Conservation (phyloP, 2,797 vertebrate species). For the Heliangelus exortis region DNA sequence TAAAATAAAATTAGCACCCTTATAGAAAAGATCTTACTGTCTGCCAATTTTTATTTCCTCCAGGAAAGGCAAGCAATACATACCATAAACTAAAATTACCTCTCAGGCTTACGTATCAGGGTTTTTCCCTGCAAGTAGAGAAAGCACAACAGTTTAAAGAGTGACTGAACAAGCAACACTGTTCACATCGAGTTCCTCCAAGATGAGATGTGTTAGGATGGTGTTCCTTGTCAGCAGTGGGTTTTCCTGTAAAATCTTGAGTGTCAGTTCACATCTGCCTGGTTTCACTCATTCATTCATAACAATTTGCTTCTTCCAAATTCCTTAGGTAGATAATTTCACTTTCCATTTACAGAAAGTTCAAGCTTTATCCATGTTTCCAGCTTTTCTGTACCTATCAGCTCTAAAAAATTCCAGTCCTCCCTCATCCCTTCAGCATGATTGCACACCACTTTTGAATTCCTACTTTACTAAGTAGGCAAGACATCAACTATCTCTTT, state of each 20-base stretch:
- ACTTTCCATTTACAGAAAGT: not conserved
- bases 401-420: not conserved
- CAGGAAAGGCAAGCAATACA: not conserved
- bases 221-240: not conserved
- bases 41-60: not conserved
- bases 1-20: not conserved
- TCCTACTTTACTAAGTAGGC: not conserved
- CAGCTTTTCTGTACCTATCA: not conserved
- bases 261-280: not conserved
- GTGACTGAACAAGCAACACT: not conserved
- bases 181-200: accelerated
- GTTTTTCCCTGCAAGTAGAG: not conserved
- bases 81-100: not conserved
- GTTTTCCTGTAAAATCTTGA: not conserved
- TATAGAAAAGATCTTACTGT: not conserved
- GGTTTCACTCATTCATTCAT: not conserved
- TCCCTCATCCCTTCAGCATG: not conserved
- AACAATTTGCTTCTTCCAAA: not conserved
- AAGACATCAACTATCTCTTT: not conserved
- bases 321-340: not conserved
- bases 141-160: constrained; percentile 21
- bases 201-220: not conserved
- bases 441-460: not conserved
- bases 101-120: not conserved
- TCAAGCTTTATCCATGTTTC: not conserved